A percentile compares a stretch with the other conserved stretches of the same genome.
Conservation (phyloP, 2,888 invertebrate genomes). For the Caenorhabditis japonica region DNA sequence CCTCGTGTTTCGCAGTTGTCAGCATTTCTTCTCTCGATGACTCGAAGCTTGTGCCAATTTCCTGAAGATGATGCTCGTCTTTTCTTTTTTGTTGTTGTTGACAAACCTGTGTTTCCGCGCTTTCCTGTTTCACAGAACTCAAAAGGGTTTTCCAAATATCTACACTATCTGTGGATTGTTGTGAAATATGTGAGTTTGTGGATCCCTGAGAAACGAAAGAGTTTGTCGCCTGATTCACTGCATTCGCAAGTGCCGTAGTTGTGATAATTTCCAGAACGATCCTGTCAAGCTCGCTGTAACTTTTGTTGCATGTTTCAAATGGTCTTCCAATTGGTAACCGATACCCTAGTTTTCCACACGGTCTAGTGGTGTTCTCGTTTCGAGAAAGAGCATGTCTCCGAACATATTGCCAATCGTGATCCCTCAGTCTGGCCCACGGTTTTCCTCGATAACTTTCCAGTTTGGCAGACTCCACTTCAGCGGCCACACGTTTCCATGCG, state of each 20-base stretch:
- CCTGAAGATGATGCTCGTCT: slow-evolving; percentile 5
- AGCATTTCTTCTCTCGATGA: not conserved
- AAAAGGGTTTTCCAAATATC: slow-evolving; percentile 26
- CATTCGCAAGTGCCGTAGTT: slow-evolving; percentile 41
- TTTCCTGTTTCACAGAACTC: slow-evolving; percentile 38
- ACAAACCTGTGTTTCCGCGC: too few species aligned
- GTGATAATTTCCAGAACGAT: slow-evolving; percentile 51
- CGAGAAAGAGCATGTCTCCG: slow-evolving; percentile 59
- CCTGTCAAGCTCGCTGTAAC: slow-evolving; percentile 47
- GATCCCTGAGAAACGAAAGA: slow-evolving; percentile 41
- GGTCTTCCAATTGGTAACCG: too few species aligned
- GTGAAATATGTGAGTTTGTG: slow-evolving; percentile 34
- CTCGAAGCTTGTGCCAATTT: slow-evolving; percentile 31
- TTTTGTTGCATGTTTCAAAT: too few species aligned
- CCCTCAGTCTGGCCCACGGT: slow-evolving; percentile 56
- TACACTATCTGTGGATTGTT: slow-evolving; percentile 46
- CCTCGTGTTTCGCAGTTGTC: slow-evolving; percentile 4
- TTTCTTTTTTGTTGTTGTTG: too few species aligned
- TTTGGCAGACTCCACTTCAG: slow-evolving; percentile 43
- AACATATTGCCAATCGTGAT: slow-evolving; percentile 64
- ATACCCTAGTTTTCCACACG: slow-evolving; percentile 55
- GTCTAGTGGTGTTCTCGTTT: slow-evolving; percentile 44
- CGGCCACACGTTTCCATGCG: slow-evolving; percentile 55
- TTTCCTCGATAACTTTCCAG: slow-evolving; percentile 55
- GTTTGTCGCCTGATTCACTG: slow-evolving; percentile 34